Conservation (phyloP, 1,140 invertebrate species). For the Asbolus verrucosus region DNA sequence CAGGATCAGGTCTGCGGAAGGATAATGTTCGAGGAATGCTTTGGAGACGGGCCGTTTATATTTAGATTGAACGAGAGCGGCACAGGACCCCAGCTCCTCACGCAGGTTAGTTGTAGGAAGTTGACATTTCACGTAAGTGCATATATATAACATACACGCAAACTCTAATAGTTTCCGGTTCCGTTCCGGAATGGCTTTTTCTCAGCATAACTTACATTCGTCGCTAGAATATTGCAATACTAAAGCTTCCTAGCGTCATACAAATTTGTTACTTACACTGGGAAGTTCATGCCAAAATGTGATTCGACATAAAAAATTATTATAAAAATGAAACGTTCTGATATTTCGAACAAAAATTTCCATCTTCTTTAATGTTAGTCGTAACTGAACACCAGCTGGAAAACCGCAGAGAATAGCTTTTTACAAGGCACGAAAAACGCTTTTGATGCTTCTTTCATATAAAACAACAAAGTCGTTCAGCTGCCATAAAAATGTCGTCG, state of each 20-base stretch:
- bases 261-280: slow-evolving; percentile 37
- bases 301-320: not conserved
- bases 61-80: slow-evolving; percentile 83
- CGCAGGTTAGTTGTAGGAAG: slow-evolving; percentile 70
- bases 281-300: slow-evolving; percentile 14
- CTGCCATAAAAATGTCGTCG: too few relatives aligned
- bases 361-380: not conserved
- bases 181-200: not conserved
- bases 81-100: slow-evolving; percentile 77
- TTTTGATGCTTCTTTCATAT: too few relatives aligned
- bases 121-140: slow-evolving; percentile 32
- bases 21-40: slow-evolving; percentile 59
- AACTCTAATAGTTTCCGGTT: not conserved
- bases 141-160: not conserved
- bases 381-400: too few relatives aligned
- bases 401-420: too few relatives aligned
- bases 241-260: not conserved
- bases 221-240: not conserved
- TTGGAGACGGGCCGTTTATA: slow-evolving; percentile 75
- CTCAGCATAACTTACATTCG: not conserved
- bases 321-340: slow-evolving; percentile 17
- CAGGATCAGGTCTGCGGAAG: not conserved
- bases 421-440: too few relatives aligned
- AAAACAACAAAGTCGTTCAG: too few relatives aligned
- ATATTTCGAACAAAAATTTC: not conserved